Conservation (phyloP, 2,797 vertebrate species). For the Sebastes cheni region DNA sequence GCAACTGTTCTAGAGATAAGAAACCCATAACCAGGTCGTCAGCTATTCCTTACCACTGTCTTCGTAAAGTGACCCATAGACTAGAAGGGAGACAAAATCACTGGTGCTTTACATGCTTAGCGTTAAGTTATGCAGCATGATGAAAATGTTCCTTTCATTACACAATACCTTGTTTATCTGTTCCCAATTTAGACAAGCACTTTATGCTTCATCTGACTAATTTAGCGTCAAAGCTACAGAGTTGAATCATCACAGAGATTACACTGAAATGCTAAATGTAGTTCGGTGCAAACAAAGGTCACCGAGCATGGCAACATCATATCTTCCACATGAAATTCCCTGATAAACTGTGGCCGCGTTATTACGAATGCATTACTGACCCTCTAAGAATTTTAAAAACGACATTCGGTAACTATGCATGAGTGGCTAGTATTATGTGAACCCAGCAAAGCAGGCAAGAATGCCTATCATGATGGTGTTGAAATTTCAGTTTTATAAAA, state of each 20-base stretch:
- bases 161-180: background rate
- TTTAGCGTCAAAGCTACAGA: background rate
- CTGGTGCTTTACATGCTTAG: background rate
- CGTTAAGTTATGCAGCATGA: background rate
- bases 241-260: background rate
- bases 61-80: background rate
- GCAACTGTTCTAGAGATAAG: background rate
- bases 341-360: background rate
- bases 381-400: background rate
- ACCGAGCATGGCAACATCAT: background rate
- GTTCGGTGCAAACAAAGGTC: background rate
- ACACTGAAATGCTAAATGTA: background rate
- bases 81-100: background rate
- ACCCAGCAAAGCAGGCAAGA: background rate
- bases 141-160: background rate
- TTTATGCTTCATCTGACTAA: background rate
- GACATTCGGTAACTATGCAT: background rate
- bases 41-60: background rate
- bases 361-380: background rate
- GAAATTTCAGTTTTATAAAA: constrained; percentile 28
- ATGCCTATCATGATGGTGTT: background rate
- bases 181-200: background rate
- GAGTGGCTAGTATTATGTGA: background rate
- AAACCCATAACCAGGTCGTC: background rate
- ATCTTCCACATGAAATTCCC: background rate